Evolutionary conservation across 2,888 invertebrate species (phyloP).

Genomic region (Mellilla xanthometata): DNA sequence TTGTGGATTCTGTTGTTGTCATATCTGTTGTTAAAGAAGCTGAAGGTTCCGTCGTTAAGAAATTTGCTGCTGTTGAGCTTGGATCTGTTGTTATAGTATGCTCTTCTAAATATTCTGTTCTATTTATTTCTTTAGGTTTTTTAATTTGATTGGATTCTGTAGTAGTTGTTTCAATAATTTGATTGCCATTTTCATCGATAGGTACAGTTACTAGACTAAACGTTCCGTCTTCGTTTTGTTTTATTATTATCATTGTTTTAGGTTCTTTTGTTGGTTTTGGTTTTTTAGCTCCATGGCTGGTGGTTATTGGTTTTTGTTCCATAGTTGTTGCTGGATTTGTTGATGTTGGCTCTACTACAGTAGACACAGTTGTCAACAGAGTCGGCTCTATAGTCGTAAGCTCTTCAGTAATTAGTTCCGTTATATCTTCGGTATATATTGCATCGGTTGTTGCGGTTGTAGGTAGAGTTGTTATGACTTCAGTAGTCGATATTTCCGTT

Average conservation of each 20-base stretch:
- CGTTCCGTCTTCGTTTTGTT: conserved; percentile 10
- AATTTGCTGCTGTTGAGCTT: not conserved
- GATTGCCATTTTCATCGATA: not conserved
- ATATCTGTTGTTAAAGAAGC: not conserved
- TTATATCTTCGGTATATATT: not conserved
- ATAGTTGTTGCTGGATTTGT: too few relatives aligned
- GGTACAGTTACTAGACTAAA: conserved; percentile 3
- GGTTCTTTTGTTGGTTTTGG: conserved; percentile 5
- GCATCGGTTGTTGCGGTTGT: conserved; percentile 11
- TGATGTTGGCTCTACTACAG: too few relatives aligned
- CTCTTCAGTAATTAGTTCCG: not conserved
- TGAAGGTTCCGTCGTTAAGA: not conserved
- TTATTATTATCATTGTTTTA: conserved; percentile 9
- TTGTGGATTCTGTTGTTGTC: not conserved
- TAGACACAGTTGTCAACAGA: too few relatives aligned
- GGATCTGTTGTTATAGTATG: not conserved
- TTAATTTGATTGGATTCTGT: not conserved
- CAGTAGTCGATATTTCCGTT: conserved; percentile 3
- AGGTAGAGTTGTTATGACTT: conserved; percentile 10
- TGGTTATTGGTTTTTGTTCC: too few relatives aligned
- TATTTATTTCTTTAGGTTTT: too few relatives aligned
- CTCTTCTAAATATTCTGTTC: too few relatives aligned
- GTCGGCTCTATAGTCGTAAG: conserved; percentile 2
- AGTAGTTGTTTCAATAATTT: not conserved
- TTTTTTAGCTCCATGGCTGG: too few relatives aligned